Base-by-base conservation (phyloP, 2,888 invertebrate genomes). In the Neoscelio sp. region DNA sequence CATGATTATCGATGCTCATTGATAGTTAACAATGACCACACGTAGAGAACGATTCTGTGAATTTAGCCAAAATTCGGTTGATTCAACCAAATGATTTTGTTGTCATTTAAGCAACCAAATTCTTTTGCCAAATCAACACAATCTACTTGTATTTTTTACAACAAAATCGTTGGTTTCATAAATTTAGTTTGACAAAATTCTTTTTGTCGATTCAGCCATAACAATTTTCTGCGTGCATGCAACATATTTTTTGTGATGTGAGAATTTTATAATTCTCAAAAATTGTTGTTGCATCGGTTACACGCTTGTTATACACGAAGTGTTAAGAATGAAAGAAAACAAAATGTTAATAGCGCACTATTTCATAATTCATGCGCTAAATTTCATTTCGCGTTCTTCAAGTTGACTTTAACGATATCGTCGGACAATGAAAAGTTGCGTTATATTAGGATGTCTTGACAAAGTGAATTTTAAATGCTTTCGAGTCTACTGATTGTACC, bases 381-480 rank as follows among this genome's bases (percentile, higher is more conserved):
- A 54, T 56, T 56, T 67, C 15, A 18, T 54, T 26, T 8, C 4
- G 6, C 46, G 30, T 10, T 35, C n/a, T 44, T 12, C 15, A 44
- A 15, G 23, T 10, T 26, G 46, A 56, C 46, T 46, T 67, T 67
- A 54, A 67, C 44, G 67, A 67, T 35, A 17, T 44, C 20, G 44
- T 35, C 44, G 52, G 17, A 67, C 67, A 67, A 67, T 54, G 67
- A 67, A 44, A 44, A 54, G 42, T 56, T 56, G 38, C 68, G 46
- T 68, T 68, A 68, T 56, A 68, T 68, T 68, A 56, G 68, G 46
- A 68, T 38, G 26, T 56, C 67, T 54, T 44, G 67, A 54, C 67
- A 44, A 67, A 67, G 26, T 67, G 67, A 67, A 67, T 67, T 67
- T 65, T 67, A 67, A 52, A 44, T 17, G 67, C 18, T 44, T 30